Evolutionary conservation across 1,140 invertebrate genomes (phyloP).

Genomic region (Panagrolaimus sp.): DNA sequence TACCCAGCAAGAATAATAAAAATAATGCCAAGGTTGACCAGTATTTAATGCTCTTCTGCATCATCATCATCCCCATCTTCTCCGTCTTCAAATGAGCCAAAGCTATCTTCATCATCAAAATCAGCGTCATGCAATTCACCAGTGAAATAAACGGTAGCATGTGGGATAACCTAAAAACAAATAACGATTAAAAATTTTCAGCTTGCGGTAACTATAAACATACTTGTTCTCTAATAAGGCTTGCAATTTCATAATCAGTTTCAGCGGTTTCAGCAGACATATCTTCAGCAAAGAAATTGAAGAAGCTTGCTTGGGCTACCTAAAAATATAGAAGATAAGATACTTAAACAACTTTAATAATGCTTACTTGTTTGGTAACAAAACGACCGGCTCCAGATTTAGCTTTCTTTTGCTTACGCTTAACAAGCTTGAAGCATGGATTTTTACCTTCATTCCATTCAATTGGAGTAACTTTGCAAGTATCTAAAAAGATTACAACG

Average conservation of each 20-base stretch:
- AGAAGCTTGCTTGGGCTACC: not conserved
- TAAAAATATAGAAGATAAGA: no score
- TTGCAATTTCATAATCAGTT: conserved; percentile 2
- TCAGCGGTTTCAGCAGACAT: conserved; percentile 5
- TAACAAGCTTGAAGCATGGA: not conserved
- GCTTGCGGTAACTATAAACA: no score
- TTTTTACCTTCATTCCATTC: conserved; percentile 9
- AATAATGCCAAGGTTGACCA: not conserved
- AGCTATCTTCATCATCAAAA: not conserved
- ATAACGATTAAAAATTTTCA: no score
- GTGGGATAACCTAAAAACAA: not conserved
- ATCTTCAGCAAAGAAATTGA: not conserved
- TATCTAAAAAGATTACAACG: no score
- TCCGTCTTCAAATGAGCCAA: not conserved
- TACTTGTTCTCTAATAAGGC: conserved; percentile 8
- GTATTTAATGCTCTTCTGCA: conserved; percentile 3
- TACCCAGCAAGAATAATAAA: no score
- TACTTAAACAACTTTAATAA: no score
- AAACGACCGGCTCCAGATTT: not conserved
- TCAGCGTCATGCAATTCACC: conserved; percentile 2
- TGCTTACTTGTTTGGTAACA: not conserved
- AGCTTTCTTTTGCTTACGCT: conserved; percentile 13
- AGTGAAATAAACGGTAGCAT: conserved; percentile 3
- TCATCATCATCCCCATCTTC: not conserved
- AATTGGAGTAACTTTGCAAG: not conserved